Evolutionary conservation across 2,888 invertebrate genomes (phyloP).

Genomic region (Theristus sp.): DNA sequence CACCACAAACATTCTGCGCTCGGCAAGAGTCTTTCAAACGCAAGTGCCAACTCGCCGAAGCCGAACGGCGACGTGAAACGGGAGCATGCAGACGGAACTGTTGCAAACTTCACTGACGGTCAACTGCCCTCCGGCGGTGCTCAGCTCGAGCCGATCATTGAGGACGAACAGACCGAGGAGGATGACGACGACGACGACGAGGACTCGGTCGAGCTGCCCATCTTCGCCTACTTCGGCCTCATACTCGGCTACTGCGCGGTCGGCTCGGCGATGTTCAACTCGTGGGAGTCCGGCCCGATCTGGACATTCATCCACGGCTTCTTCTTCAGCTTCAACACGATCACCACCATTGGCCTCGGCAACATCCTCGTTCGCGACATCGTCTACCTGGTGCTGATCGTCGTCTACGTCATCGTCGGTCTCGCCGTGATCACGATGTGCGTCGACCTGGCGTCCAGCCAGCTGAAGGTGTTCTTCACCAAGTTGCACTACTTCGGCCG

Average conservation of each 20-base stretch:
- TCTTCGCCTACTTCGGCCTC: constrained; percentile 27
- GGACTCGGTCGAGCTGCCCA: constrained; percentile 23
- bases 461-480: constrained; percentile 27
- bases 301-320: constrained; percentile 29
- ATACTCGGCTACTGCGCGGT: constrained; percentile 17
- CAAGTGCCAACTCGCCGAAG: neutral
- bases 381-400: constrained; percentile 14
- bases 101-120: too few relatives aligned
- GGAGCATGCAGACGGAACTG: neutral
- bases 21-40: neutral
- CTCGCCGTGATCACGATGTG: constrained; percentile 29
- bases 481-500: constrained; percentile 26
- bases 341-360: constrained; percentile 26
- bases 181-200: constrained; percentile 14
- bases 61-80: neutral
- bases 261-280: constrained; percentile 6
- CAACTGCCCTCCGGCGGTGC: constrained; percentile 2
- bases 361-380: constrained; percentile 21
- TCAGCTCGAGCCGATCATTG: constrained; percentile 9
- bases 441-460: constrained; percentile 26
- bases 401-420: constrained; percentile 28
- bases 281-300: constrained; percentile 6
- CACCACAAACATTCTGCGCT: too few relatives aligned
- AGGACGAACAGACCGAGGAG: constrained; percentile 11
- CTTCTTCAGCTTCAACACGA: constrained; percentile 29